phyloP scores from a whole-genome alignment of 1,140 invertebrate species.

The Battus philenor region DNA sequence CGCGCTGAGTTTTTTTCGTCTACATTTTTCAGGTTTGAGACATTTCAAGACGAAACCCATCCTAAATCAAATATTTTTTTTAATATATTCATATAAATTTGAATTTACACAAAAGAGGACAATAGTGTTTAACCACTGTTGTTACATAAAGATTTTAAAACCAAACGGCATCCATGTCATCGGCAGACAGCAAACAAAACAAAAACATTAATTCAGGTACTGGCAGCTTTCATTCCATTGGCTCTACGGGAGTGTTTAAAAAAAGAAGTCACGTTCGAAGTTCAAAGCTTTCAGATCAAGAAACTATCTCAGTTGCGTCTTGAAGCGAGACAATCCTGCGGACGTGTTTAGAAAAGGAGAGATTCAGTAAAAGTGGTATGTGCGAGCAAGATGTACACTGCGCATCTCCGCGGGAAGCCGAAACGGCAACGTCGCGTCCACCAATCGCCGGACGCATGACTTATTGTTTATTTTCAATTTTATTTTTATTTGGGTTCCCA shows the following conservation, averaged over 20 bases:
- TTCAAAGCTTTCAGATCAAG: constrained; percentile 55
- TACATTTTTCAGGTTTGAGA: too few relatives aligned
- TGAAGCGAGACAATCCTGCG: constrained; percentile 69
- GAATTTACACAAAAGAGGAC: too few relatives aligned
- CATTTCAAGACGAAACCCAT: too few relatives aligned
- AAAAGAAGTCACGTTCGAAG: constrained; percentile 61
- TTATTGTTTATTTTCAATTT: constrained; percentile 48
- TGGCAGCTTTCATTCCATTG: constrained; percentile 40
- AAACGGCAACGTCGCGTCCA: constrained; percentile 68
- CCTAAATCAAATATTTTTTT: too few relatives aligned
- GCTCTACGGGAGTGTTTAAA: constrained; percentile 38
- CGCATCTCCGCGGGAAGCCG: constrained; percentile 54
- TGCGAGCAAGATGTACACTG: constrained; percentile 32
- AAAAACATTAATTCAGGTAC: constrained; percentile 20
- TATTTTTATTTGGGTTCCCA: constrained; percentile 32
- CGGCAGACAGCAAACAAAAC: constrained; percentile 8
- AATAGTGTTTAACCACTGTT: too few relatives aligned
- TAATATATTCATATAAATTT: too few relatives aligned
- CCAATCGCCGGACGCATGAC: constrained; percentile 63
- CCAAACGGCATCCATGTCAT: neutral
- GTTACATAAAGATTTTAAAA: too few relatives aligned
- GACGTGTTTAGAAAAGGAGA: constrained; percentile 41
- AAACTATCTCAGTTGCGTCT: constrained; percentile 72
- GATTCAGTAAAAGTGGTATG: constrained; percentile 17
- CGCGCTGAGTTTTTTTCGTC: too few relatives aligned